Base-by-base conservation (phyloP, 2,113 vertebrate species). In the Myotis yumanensis region DNA sequence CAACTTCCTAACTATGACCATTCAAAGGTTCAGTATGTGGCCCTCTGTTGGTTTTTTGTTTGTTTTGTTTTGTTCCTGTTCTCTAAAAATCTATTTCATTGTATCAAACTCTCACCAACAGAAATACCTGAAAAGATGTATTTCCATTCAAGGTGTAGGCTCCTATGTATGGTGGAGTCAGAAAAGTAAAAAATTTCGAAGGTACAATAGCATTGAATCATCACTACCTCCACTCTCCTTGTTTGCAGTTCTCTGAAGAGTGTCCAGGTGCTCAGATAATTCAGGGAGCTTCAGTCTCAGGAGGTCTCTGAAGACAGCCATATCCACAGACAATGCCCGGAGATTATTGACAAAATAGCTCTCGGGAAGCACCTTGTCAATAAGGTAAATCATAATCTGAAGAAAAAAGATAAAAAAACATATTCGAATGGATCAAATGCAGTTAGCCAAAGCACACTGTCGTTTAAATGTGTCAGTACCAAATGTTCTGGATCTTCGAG, bases 321-420 rank as follows among this genome's bases (percentile, higher is more conserved):
- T 99, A 96, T 99, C 99, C 97, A 99, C 99, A 85, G 99, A 99
- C 25, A 99, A 97, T 0, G 99, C 99, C 32, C 99, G 99, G 83
- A 99, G 98, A 96, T 99, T 99, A 98, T 99, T 99, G 96, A 99
- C 99, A 98, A 99, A 99, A 97, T 99, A 99, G 97, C 99, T 99
- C 86, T 99, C 99, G 11, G 99, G 99, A 97, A 99, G 99, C 79
- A 99, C 99, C 96, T 99, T 99, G 98, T 99, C 99, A 51, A 99
- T 99, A 94, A 99, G 97, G 94, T 99, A 99, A 98, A 99, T 99
- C 99, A 99, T 99, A 96, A 99, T 99, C 99, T 99, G 96, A 84
- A 86, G 87, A 75, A 64, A 95, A 94, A 46, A 46, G 11, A 46
- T 43, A 8, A 92, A 93, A 97, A 72, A 86, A 77, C 30, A 66